Conservation (phyloP, 2,797 vertebrate genomes). For the Xerus rutilus region DNA sequence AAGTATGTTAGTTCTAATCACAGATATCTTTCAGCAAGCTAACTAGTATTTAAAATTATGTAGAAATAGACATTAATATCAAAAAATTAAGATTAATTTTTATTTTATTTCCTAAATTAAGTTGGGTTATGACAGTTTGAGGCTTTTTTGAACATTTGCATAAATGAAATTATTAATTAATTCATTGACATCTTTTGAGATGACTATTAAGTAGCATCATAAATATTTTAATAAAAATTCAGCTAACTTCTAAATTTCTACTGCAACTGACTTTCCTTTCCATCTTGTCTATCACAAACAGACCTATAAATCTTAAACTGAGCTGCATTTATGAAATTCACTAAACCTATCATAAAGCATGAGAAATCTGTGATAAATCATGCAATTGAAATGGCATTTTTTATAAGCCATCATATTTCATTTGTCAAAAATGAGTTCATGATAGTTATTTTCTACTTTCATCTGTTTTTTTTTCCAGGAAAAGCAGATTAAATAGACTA, state of each 20-base stretch:
- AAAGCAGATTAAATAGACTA: background rate
- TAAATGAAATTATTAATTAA: constrained; percentile 3
- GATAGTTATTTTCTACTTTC: background rate
- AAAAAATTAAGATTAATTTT: background rate
- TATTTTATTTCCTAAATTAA: background rate
- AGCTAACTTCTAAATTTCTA: background rate
- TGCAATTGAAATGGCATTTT: background rate
- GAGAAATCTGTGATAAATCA: background rate
- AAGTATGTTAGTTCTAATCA: background rate
- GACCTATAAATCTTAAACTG: background rate
- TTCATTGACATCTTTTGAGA: background rate
- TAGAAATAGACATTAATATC: background rate
- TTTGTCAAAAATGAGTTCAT: background rate
- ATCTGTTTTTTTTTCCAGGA: background rate
- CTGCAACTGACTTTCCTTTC: background rate
- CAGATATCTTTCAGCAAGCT: background rate
- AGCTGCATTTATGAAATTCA: background rate
- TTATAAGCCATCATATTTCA: background rate
- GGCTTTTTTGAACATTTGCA: background rate
- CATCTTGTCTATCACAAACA: background rate
- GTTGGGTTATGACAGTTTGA: background rate
- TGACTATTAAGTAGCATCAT: background rate
- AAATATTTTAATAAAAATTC: constrained; percentile 15
- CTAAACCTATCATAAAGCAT: background rate
- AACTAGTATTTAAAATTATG: background rate